Evolutionary conservation across 1,140 invertebrate genomes (phyloP).

Genomic region (Acromyrmex heyeri): DNA sequence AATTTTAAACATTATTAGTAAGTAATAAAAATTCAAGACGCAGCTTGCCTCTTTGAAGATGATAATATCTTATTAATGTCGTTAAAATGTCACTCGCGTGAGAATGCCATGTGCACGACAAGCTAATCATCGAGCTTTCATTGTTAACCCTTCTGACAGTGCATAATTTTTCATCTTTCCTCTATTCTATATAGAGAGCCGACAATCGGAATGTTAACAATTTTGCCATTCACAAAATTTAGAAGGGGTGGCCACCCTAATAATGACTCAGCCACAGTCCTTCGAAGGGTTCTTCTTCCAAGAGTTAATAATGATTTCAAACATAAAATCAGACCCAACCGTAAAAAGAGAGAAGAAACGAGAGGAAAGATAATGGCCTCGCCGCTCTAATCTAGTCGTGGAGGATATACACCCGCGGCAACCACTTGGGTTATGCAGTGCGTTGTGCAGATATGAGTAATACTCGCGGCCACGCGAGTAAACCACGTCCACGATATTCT

Average conservation of each 20-base stretch:
- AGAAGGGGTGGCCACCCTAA: no score
- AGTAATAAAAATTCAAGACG: background rate
- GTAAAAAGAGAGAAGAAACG: background rate
- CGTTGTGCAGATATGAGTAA: slow-evolving; percentile 17
- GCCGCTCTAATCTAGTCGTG: slow-evolving; percentile 19
- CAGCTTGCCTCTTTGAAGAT: background rate
- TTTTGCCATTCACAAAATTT: no score
- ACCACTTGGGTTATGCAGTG: slow-evolving; percentile 22
- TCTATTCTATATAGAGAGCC: no score
- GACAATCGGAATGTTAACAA: no score
- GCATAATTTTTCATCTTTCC: no score
- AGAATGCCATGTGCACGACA: background rate
- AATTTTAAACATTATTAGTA: background rate
- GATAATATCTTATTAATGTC: background rate
- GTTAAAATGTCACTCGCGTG: background rate
- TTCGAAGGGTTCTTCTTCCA: no score
- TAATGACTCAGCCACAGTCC: no score
- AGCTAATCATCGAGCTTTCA: background rate
- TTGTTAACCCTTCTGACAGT: background rate
- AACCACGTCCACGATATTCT: slow-evolving; percentile 50
- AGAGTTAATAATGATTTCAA: background rate
- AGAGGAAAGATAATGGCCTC: background rate
- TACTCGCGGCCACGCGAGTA: slow-evolving; percentile 29
- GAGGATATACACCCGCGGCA: slow-evolving; percentile 11
- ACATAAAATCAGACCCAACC: background rate